Conservation (phyloP, 1,140 invertebrate genomes). For the Drosophila azteca region DNA sequence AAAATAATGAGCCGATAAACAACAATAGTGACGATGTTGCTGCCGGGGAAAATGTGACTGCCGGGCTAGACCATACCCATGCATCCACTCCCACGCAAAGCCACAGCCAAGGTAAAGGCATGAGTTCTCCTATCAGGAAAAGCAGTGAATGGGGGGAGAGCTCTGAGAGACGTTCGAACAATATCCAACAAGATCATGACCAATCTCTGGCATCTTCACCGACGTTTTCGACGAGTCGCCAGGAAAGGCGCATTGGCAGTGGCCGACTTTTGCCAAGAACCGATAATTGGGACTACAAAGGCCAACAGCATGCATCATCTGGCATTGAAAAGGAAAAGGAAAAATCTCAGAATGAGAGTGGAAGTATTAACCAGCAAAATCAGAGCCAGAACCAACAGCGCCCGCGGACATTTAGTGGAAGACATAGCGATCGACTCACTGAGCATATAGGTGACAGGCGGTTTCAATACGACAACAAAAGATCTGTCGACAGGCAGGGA, state of each 20-base stretch:
- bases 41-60: neutral
- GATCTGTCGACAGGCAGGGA: slow-evolving; percentile 25
- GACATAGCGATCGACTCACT: slow-evolving; percentile 14
- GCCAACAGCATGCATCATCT: slow-evolving; percentile 50
- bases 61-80: slow-evolving; percentile 1
- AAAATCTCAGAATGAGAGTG: slow-evolving; percentile 37
- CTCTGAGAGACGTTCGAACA: slow-evolving; percentile 25
- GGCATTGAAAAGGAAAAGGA: slow-evolving; percentile 52
- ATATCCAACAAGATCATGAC: slow-evolving; percentile 26
- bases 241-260: slow-evolving; percentile 88
- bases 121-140: slow-evolving; percentile 7
- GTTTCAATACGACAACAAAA: slow-evolving; percentile 40
- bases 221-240: slow-evolving; percentile 35
- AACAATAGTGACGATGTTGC: slow-evolving; percentile 23
- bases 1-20: slow-evolving; percentile 26
- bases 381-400: slow-evolving; percentile 20
- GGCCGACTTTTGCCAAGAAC: slow-evolving; percentile 88
- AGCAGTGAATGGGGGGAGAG: slow-evolving; percentile 16
- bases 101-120: neutral
- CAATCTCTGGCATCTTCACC: slow-evolving; percentile 40
- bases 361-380: slow-evolving; percentile 8
- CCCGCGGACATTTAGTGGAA: slow-evolving; percentile 35
- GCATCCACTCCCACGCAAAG: slow-evolving; percentile 18
- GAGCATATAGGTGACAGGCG: slow-evolving; percentile 36
- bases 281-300: slow-evolving; percentile 86